Percentiles rank a stretch among this genome's conserved stretches.
Conservation (phyloP, 2,888 invertebrate species). For the Eilema griseolum region DNA sequence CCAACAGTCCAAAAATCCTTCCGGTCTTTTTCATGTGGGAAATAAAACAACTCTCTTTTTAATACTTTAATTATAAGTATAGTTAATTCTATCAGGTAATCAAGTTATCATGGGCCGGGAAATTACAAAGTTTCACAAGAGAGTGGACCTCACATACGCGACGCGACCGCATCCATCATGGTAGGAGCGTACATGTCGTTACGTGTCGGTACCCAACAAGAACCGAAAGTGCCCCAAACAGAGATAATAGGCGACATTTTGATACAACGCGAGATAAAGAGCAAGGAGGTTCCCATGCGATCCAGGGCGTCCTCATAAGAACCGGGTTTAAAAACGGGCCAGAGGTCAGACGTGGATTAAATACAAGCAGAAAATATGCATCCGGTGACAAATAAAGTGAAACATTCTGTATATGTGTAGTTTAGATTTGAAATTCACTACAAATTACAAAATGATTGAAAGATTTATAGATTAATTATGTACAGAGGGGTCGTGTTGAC, state of each 20-base stretch:
- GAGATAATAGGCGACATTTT: slow-evolving; percentile 85
- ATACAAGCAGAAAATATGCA: slow-evolving; percentile 63
- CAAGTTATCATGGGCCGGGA: slow-evolving; percentile 48
- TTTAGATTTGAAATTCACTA: slow-evolving; percentile 33
- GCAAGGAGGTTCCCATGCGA: slow-evolving; percentile 80
- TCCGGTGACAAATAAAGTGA: slow-evolving; percentile 52
- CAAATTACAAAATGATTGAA: slow-evolving; percentile 52
- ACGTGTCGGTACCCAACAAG: slow-evolving; percentile 78
- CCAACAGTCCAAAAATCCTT: slow-evolving; percentile 25
- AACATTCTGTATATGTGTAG: slow-evolving; percentile 23
- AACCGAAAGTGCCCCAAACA: slow-evolving; percentile 80
- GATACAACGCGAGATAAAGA: slow-evolving; percentile 84
- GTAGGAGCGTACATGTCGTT: slow-evolving; percentile 75
- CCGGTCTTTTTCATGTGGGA: slow-evolving; percentile 17
- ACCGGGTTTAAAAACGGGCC: slow-evolving; percentile 60
- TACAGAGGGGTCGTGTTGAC: slow-evolving; percentile 47
- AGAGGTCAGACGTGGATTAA: slow-evolving; percentile 78
- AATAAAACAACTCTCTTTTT: slow-evolving; percentile 17
- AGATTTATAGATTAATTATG: slow-evolving; percentile 57
- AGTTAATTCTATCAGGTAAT: slow-evolving; percentile 45
- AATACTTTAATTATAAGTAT: slow-evolving; percentile 25
- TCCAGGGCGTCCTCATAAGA: slow-evolving; percentile 68
- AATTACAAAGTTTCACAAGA: slow-evolving; percentile 63
- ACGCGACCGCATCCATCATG: slow-evolving; percentile 82
- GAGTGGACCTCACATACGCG: slow-evolving; percentile 71